Base-by-base conservation (phyloP, 2,888 invertebrate species). In the Drosophila helvetica region DNA sequence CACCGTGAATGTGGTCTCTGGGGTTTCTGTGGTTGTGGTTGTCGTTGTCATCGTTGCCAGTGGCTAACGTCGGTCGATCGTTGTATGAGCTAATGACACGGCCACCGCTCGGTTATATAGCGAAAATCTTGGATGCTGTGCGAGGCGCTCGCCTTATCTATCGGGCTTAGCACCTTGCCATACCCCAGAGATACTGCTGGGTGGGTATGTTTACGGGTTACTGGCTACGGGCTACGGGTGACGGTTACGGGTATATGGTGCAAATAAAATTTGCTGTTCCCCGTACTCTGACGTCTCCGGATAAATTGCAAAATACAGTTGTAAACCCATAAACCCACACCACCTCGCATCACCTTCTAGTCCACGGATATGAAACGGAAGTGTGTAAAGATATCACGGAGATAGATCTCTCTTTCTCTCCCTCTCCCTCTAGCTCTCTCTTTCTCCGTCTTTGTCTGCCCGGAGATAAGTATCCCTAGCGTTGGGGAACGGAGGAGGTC, bases 61-160 rank as follows among this genome's bases (percentile, higher is more conserved):
- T 70, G 79, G 88, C 88, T 77, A 85, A 85, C 86, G 88, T 84
- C 86, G 83, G 86, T 84, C 88, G 83, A 88, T 84, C 88, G 83
- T 84, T 80, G 83, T 88, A 67, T 84, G 83, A 86, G 80, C 75
- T 59, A 61, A 66, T 80, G 59, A 57, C 64, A 27, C 52, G 50
- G 33, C 50, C 17, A 45, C 42, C 55, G 25, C 43, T 67, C 42
- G 57, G 69, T 88, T 84, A 75, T 84, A 84, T 84, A 84, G 76
- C 78, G 67, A 57, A 59, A 30, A 47, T 15, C 66, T 48, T 33
- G 84, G 78, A 86, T 83, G 86, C 76, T 81, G 81, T 38, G 38
- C n/a, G 38, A 4, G 10, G 30, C 30, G 30, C 10, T n/a, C 4
- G 17, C n/a, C 18, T 15, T 57, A 52, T 85, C 87, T 87, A 82